Conservation (phyloP, 2,888 invertebrate species). For the Drosophila mayaguana region DNA sequence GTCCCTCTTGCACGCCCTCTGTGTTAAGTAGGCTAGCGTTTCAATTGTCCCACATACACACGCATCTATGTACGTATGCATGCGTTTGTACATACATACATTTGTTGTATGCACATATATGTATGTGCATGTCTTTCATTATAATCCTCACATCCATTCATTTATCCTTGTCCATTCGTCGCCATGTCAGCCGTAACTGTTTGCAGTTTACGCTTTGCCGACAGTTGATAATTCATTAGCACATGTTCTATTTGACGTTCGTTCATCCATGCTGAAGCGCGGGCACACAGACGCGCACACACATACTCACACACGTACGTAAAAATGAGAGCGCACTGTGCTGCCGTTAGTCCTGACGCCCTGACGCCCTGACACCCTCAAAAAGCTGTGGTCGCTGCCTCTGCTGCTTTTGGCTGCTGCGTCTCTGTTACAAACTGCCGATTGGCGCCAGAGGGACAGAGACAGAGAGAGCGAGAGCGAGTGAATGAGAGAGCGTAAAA, state of each 20-base stretch:
- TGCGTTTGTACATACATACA: background rate
- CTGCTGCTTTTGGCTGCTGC: conserved; percentile 61
- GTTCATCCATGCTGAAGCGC: conserved; percentile 68
- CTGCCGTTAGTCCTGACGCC: conserved; percentile 30
- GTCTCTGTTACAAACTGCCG: conserved; percentile 65
- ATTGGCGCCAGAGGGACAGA: conserved; percentile 22
- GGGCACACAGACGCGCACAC: conserved; percentile 32
- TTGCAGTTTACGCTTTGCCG: conserved; percentile 74
- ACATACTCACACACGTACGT: conserved; percentile 1
- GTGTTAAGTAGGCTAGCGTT: conserved; percentile 52
- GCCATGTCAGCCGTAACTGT: conserved; percentile 64
- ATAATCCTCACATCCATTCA: conserved; percentile 28
- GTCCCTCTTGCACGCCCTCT: background rate
- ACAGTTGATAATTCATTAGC: conserved; percentile 77
- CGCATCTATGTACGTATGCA: background rate
- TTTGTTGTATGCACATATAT: background rate
- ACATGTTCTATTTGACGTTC: conserved; percentile 78
- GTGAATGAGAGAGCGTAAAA: background rate
- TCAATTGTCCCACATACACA: conserved; percentile 48
- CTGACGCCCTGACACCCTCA: conserved; percentile 5
- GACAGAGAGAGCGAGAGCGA: conserved; percentile 10
- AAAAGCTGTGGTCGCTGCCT: conserved; percentile 27
- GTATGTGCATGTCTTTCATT: conserved; percentile 13
- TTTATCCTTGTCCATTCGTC: conserved; percentile 36
- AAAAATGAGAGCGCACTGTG: conserved; percentile 21